These are phyloP conservation scores for Peromyscus aztecus DNA, from an alignment of 2,797 vertebrate species.

Conservation along the genomic window DNA sequence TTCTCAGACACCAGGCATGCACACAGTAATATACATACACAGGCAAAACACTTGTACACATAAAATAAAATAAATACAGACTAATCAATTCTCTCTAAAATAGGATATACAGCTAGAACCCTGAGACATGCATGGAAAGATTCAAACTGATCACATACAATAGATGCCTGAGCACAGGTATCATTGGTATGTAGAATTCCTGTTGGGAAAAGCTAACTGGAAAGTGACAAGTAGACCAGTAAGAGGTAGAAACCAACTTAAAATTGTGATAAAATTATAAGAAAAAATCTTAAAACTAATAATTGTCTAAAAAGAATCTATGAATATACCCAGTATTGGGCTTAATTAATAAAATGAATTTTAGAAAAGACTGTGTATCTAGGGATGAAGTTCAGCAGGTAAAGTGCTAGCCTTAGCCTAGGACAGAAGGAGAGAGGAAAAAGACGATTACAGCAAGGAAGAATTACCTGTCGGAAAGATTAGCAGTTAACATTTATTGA, in stretches of 20 bases:
- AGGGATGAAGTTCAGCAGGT: not conserved
- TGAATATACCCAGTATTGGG: not conserved
- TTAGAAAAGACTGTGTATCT: conserved; percentile 4
- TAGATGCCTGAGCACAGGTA: not conserved
- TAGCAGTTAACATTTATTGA: not conserved
- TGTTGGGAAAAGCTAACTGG: not conserved
- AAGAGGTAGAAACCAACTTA: not conserved
- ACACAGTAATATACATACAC: not conserved
- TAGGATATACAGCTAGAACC: conserved; percentile 19
- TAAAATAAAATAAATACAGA: not conserved
- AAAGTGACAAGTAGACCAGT: not conserved
- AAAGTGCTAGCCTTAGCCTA: not conserved
- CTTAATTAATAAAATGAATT: conserved; percentile 12
- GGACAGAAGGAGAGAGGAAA: not conserved
- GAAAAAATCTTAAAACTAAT: not conserved
- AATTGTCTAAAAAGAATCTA: conserved; percentile 11
- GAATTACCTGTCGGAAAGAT: not conserved
- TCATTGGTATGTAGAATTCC: not conserved
- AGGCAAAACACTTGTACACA: not conserved
- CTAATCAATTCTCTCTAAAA: conserved; percentile 56
- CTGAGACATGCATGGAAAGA: not conserved
- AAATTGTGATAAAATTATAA: conserved; percentile 34
- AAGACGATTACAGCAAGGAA: not conserved
- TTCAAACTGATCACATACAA: conserved; percentile 13
- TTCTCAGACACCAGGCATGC: not conserved